These are phyloP conservation scores for Molorchus minor DNA, from an alignment of 2,888 invertebrate genomes.

Conservation along the genomic window DNA sequence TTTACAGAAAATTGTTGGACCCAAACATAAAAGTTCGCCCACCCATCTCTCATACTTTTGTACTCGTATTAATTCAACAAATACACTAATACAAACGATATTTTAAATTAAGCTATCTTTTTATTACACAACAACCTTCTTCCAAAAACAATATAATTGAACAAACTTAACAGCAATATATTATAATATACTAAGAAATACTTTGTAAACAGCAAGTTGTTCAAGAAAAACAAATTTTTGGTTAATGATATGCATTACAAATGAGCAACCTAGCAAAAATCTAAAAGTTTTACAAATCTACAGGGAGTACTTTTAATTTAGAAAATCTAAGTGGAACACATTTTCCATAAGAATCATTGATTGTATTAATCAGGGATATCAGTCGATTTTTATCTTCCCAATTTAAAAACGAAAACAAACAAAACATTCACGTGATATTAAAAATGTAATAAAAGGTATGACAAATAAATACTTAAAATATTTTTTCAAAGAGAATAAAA, in stretches of 20 bases:
- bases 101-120: conserved; percentile 9
- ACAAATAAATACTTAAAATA: conserved; percentile 39
- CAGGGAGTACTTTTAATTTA: conserved; percentile 27
- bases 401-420: conserved; percentile 21
- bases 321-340: conserved; percentile 42
- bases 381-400: conserved; percentile 31
- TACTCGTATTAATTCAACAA: conserved; percentile 32
- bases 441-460: conserved; percentile 29
- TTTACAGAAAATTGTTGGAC: conserved; percentile 24
- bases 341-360: conserved; percentile 42
- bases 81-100: conserved; percentile 31
- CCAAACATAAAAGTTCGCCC: no score
- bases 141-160: conserved; percentile 30
- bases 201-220: conserved; percentile 27
- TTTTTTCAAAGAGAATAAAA: conserved; percentile 31
- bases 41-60: conserved; percentile 40
- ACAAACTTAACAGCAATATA: conserved; percentile 39
- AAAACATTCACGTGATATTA: conserved; percentile 25
- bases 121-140: conserved; percentile 29
- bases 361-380: conserved; percentile 35
- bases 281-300: conserved; percentile 24
- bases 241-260: conserved; percentile 36
- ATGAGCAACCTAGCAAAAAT: conserved; percentile 36
- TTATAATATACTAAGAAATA: conserved; percentile 28
- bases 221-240: conserved; percentile 20